A percentile compares a stretch with the other conserved stretches of the same genome.
Conservation (phyloP, 2,888 invertebrate species). For the Heliconius sara region DNA sequence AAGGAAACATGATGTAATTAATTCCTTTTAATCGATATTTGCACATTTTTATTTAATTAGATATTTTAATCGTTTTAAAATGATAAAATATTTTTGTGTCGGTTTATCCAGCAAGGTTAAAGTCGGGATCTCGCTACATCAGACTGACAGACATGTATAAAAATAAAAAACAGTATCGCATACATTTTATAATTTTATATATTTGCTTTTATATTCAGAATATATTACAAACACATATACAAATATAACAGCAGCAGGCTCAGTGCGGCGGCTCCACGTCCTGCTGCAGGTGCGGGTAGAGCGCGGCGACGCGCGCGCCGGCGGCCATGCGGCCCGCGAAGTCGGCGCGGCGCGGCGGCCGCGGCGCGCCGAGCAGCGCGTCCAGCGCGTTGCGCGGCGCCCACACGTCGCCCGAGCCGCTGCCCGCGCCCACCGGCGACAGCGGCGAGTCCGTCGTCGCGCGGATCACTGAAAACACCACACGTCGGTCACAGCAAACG, state of each 20-base stretch:
- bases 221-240: background rate
- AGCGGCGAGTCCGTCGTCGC: conserved; percentile 94
- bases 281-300: conserved; percentile 88
- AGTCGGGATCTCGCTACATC: too few relatives aligned
- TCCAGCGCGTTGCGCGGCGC: conserved; percentile 82
- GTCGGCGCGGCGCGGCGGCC: conserved; percentile 82
- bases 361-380: conserved; percentile 80
- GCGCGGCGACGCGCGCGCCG: conserved; percentile 88
- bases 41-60: too few relatives aligned
- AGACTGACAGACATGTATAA: too few relatives aligned
- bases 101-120: too few relatives aligned
- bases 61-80: too few relatives aligned
- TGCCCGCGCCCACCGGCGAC: conserved; percentile 88
- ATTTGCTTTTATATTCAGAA: background rate
- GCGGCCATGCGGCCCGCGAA: conserved; percentile 87
- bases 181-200: background rate
- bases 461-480: conserved; percentile 69
- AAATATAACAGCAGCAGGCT: background rate
- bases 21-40: too few relatives aligned
- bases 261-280: conserved; percentile 70
- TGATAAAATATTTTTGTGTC: too few relatives aligned
- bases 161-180: background rate
- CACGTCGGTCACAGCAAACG: too few relatives aligned
- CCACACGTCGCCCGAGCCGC: conserved; percentile 68
- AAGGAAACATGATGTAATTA: too few relatives aligned